phyloP scores from a whole-genome alignment of 2,888 invertebrate genomes.

The Cyclophora punctaria region DNA sequence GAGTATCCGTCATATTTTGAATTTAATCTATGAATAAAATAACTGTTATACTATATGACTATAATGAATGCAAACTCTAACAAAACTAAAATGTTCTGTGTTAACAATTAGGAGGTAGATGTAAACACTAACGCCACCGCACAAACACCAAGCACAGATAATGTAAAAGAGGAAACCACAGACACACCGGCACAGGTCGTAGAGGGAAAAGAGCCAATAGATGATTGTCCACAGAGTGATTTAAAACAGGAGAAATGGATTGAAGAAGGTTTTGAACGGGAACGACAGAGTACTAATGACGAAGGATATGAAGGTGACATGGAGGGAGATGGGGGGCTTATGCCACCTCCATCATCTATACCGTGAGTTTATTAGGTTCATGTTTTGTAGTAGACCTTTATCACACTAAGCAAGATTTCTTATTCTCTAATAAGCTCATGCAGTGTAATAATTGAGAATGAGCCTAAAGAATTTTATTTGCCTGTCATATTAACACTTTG shows the following conservation, averaged over 20 bases:
- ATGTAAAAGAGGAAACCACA: slow-evolving; percentile 21
- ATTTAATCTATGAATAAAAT: too few relatives aligned
- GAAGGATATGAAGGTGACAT: slow-evolving; percentile 78
- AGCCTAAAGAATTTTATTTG: background rate
- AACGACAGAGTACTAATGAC: slow-evolving; percentile 59
- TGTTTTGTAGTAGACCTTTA: background rate
- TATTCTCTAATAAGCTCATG: too few relatives aligned
- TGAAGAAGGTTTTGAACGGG: slow-evolving; percentile 30
- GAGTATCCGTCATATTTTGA: too few relatives aligned
- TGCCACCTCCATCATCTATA: slow-evolving; percentile 88
- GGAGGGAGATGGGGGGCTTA: slow-evolving; percentile 82
- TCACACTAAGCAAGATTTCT: background rate
- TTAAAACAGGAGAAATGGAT: slow-evolving; percentile 25
- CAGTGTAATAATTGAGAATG: too few relatives aligned
- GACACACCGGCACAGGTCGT: slow-evolving; percentile 6
- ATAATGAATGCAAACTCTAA: too few relatives aligned
- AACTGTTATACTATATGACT: too few relatives aligned
- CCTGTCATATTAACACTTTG: slow-evolving; percentile 3
- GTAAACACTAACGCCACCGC: slow-evolving; percentile 39
- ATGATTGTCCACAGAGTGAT: slow-evolving; percentile 55
- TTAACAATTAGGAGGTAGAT: slow-evolving; percentile 52
- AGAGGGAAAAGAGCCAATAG: slow-evolving; percentile 30
- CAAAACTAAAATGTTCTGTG: slow-evolving; percentile 28
- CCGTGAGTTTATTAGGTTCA: slow-evolving; percentile 42
- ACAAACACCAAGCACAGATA: slow-evolving; percentile 18